A percentile compares a stretch with the other conserved stretches of the same genome.
phyloP scores from a whole-genome alignment of 2,797 vertebrate species.

The Hephaestus fuliginosus region DNA sequence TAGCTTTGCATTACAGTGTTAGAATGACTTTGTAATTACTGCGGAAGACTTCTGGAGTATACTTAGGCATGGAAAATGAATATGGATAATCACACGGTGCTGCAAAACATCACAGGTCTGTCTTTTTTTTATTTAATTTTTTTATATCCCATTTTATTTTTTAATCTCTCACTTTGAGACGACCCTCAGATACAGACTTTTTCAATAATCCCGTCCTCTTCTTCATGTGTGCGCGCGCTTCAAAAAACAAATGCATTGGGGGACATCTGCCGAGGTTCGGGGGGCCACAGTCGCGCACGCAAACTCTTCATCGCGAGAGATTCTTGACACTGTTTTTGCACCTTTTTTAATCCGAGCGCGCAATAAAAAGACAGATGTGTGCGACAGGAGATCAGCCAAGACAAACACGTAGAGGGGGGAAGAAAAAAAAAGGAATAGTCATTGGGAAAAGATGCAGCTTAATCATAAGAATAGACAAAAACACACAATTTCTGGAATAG shows the following conservation, averaged over 20 bases:
- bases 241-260: conserved; percentile 1
- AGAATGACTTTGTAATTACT: conserved; percentile 54
- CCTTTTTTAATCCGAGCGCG: conserved; percentile 44
- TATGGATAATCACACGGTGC: conserved; percentile 38
- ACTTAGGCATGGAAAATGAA: conserved; percentile 40
- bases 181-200: conserved; percentile 3
- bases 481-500: conserved; percentile 53
- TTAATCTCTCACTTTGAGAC: not conserved
- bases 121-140: conserved; percentile 8
- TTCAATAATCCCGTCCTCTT: not conserved
- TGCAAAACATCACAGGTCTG: conserved; percentile 21
- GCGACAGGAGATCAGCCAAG: conserved; percentile 36
- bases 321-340: conserved; percentile 37
- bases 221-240: not conserved
- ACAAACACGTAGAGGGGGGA: conserved; percentile 1
- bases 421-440: not conserved
- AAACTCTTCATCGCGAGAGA: conserved; percentile 29
- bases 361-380: conserved; percentile 43
- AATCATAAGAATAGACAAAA: conserved; percentile 29
- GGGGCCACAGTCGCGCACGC: conserved; percentile 35
- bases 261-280: conserved; percentile 46
- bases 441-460: conserved; percentile 1
- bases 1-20: conserved; percentile 31
- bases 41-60: conserved; percentile 25
- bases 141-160: conserved; percentile 9